Evolutionary conservation across 2,797 vertebrate genomes (phyloP), one percentile per base, ranked within the genome.

Genomic region (Poeciliopsis turneri): DNA sequence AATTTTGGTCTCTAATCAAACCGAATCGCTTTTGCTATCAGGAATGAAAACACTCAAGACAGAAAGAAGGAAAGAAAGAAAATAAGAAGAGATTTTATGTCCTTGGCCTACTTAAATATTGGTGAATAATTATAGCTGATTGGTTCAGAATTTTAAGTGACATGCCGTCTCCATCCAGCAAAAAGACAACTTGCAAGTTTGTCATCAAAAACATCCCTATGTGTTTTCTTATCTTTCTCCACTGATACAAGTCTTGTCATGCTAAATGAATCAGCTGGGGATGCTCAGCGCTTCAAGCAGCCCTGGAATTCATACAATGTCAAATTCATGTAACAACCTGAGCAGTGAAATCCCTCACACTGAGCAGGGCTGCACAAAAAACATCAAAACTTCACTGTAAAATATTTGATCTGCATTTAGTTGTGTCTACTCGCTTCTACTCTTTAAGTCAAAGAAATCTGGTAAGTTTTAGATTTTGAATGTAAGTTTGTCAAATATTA

Each of bases 271-370:
- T 90, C 82, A 85, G 80, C 78, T 84, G 81, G 41, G 41, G 6
- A n/a, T 74, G n/a, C 51, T 80, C 28, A 15, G 16, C 33, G 70
- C 74, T 74, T 86, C 25, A 78, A 80, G 28, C 73, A 82, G 66
- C 33, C 33, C 79, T 84, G 90, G 90, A 93, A 93, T 94, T 87
- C 72, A 77, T 59, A 79, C 66, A 74, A 75, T 78, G 79, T 36
- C 76, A 83, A 76, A 78, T 85, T 92, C 89, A 72, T 82, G 91
- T 90, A 78, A 49, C 78, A 88, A 83, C 91, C 81, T 92, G 89
- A 73, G 30, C 9, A n/a, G 12, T 13, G 23, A n/a, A 13, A 12
- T 69, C 23, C 66, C 75, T 57, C 53, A 28, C 20, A 75, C 25
- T 0, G 5, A 78, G 55, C 70, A 74, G 49, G 20, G 49, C 49